Conservation (phyloP, 35 echinoderm and acorn worm genomes). For the Ophioderma brevispina region DNA sequence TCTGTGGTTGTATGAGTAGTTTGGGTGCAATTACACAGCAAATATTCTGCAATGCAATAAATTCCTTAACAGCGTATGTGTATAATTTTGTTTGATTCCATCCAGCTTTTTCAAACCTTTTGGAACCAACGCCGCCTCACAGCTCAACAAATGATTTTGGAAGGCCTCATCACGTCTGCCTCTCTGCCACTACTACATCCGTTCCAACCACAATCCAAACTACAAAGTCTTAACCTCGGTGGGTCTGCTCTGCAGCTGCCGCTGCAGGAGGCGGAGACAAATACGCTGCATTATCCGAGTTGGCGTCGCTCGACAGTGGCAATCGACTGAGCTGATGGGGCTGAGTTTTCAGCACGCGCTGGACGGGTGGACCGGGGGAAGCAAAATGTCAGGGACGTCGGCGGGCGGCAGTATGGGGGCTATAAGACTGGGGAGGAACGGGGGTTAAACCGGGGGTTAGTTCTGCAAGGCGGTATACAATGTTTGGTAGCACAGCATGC, state of each 20-base stretch:
- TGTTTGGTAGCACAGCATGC: conserved; percentile 4
- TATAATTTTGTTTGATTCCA: background rate
- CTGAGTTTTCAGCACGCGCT: background rate
- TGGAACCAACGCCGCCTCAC: background rate
- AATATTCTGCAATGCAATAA: too few species aligned
- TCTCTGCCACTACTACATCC: background rate
- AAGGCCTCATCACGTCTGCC: background rate
- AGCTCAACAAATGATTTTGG: conserved; percentile 1
- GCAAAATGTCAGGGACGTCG: background rate
- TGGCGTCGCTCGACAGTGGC: background rate
- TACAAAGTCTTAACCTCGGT: background rate
- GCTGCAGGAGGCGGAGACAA: background rate
- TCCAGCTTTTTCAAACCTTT: background rate
- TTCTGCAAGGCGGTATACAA: background rate
- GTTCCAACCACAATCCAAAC: background rate
- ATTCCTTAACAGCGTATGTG: too few species aligned
- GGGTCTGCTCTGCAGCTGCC: background rate
- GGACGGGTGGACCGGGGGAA: background rate
- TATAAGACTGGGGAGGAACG: background rate
- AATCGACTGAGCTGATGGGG: background rate
- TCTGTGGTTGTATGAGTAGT: too few species aligned
- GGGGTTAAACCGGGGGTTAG: background rate
- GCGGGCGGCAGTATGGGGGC: background rate
- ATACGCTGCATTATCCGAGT: background rate
- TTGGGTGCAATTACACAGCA: too few species aligned